Evolutionary conservation across 2,113 vertebrate genomes (phyloP).

Genomic region (Anarhynchus alexandrinus): DNA sequence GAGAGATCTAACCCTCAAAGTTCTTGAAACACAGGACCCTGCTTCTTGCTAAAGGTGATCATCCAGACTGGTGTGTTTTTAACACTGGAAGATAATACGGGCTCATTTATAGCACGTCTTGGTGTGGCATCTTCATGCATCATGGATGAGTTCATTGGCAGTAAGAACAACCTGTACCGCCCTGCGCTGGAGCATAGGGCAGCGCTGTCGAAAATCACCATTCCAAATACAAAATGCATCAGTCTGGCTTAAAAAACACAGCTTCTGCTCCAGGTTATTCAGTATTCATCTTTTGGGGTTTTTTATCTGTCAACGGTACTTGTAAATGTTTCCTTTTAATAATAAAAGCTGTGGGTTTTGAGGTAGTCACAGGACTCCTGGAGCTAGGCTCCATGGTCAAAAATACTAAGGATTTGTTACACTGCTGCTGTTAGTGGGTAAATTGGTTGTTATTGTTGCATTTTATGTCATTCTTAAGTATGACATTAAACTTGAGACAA

Average conservation of each 20-base stretch:
- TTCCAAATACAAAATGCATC: neutral
- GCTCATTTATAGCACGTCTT: neutral
- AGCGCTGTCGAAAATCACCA: neutral
- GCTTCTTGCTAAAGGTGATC: neutral
- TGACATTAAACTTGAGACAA: neutral
- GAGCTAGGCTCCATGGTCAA: neutral
- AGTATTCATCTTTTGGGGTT: neutral
- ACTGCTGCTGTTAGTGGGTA: neutral
- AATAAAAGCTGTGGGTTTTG: neutral
- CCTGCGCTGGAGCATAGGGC: neutral
- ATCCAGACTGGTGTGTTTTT: neutral
- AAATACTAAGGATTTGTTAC: neutral
- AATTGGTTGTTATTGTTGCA: neutral
- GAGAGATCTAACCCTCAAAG: neutral
- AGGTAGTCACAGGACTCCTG: neutral
- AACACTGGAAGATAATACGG: neutral
- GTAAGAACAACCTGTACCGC: fast-evolving
- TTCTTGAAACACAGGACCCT: neutral
- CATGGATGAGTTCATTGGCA: fast-evolving
- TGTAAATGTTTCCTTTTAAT: neutral
- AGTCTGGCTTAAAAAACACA: neutral
- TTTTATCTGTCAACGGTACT: fast-evolving
- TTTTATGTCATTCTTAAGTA: neutral
- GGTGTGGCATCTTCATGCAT: neutral
- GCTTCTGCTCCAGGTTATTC: neutral